These are phyloP conservation scores for Rhimphoctona megacephalus DNA, from an alignment of 2,888 invertebrate species.

Conservation along the genomic window DNA sequence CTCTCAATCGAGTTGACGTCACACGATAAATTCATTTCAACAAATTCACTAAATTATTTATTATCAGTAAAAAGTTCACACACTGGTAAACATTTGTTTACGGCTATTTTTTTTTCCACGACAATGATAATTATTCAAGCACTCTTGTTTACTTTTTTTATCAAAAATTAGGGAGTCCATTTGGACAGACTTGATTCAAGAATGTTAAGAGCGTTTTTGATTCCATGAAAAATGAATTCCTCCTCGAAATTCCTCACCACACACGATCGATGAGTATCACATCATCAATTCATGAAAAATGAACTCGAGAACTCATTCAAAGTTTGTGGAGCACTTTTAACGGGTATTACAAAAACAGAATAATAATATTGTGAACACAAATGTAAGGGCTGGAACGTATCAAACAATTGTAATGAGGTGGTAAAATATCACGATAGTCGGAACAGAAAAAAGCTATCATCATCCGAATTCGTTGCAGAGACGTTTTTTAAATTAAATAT, in stretches of 20 bases:
- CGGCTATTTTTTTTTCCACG: neutral
- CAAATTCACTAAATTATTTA: neutral
- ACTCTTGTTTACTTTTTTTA: neutral
- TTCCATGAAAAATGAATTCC: neutral
- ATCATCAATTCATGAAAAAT: neutral
- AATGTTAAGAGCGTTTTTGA: neutral
- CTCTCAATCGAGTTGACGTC: constrained; percentile 28
- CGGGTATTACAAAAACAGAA: neutral
- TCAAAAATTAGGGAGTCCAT: neutral
- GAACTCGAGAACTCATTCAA: neutral
- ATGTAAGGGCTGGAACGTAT: neutral
- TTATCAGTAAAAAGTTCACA: neutral
- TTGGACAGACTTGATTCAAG: neutral
- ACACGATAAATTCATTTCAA: neutral
- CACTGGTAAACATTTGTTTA: neutral
- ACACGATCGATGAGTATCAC: neutral
- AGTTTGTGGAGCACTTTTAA: neutral
- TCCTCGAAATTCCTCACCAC: neutral
- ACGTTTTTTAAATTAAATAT: too few relatives aligned
- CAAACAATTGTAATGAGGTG: neutral
- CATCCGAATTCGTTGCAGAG: neutral
- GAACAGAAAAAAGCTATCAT: neutral
- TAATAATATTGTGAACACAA: neutral
- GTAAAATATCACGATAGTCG: neutral
- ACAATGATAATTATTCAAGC: neutral